Conservation (phyloP, 2,113 vertebrate species). For the Pelecanoides urinatrix region DNA sequence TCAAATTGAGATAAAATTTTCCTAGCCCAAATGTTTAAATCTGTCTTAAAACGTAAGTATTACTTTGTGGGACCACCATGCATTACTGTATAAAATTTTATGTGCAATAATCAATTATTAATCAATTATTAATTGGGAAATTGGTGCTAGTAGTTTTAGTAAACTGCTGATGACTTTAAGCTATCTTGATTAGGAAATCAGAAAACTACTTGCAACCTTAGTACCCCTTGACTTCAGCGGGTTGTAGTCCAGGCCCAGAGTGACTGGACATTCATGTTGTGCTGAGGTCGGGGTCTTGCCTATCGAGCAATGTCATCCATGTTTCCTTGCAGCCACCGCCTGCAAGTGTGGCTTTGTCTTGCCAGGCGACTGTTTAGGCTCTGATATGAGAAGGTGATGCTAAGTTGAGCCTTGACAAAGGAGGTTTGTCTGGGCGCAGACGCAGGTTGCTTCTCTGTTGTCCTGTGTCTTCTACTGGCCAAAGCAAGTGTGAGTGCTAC, state of each 20-base stretch:
- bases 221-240: not conserved
- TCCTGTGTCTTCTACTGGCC: not conserved
- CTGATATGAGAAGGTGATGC: not conserved
- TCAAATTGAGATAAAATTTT: constrained; percentile 8
- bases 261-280: not conserved
- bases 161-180: not conserved
- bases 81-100: not conserved
- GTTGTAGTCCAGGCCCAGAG: not conserved
- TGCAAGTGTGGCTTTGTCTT: not conserved
- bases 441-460: not conserved
- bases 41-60: not conserved
- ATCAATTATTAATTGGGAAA: not conserved
- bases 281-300: rapidly evolving
- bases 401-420: not conserved
- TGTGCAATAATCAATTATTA: not conserved
- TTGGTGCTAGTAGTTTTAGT: not conserved
- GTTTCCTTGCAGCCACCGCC: not conserved
- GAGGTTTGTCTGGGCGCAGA: not conserved
- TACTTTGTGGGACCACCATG: not conserved
- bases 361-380: not conserved
- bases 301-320: rapidly evolving
- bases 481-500: not conserved
- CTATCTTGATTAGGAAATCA: not conserved
- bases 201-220: not conserved
- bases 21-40: not conserved